These are phyloP conservation scores for Zeuzera pyrina DNA, from an alignment of 2,888 invertebrate species.

Conservation along the genomic window DNA sequence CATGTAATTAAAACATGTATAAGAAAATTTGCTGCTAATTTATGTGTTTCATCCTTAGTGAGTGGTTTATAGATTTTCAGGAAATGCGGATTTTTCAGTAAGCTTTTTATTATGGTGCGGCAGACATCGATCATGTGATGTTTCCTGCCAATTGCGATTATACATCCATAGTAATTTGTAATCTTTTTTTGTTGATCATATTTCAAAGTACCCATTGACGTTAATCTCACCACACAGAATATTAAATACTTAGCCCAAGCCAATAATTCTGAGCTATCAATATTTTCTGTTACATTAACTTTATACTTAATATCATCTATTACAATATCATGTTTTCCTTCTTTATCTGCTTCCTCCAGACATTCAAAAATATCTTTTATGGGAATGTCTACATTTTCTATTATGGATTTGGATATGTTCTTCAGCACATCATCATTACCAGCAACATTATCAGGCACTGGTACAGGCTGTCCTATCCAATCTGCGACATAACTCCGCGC, in stretches of 20 bases:
- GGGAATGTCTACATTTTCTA: constrained; percentile 36
- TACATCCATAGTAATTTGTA: constrained; percentile 35
- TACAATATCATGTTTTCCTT: constrained; percentile 27
- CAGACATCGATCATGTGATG: constrained; percentile 38
- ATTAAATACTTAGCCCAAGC: constrained; percentile 58
- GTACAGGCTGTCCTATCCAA: constrained; percentile 53
- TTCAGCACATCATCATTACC: constrained; percentile 37
- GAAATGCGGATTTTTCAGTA: constrained; percentile 52
- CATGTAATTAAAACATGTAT: constrained; percentile 38
- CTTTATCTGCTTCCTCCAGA: constrained; percentile 26
- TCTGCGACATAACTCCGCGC: constrained; percentile 61
- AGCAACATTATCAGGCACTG: constrained; percentile 36
- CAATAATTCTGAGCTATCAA: constrained; percentile 48
- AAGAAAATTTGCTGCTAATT: constrained; percentile 45
- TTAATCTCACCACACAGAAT: constrained; percentile 46
- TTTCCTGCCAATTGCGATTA: constrained; percentile 40
- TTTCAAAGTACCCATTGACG: constrained; percentile 36
- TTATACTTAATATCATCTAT: constrained; percentile 31
- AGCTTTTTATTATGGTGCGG: constrained; percentile 35
- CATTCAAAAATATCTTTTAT: constrained; percentile 41
- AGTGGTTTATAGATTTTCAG: constrained; percentile 48
- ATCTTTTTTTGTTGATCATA: constrained; percentile 36
- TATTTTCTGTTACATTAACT: constrained; percentile 23
- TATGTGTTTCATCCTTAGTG: constrained; percentile 31
- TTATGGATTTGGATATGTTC: constrained; percentile 52